phyloP scores from a whole-genome alignment of 2,113 vertebrate species.

The Sminthopsis crassicaudata region DNA sequence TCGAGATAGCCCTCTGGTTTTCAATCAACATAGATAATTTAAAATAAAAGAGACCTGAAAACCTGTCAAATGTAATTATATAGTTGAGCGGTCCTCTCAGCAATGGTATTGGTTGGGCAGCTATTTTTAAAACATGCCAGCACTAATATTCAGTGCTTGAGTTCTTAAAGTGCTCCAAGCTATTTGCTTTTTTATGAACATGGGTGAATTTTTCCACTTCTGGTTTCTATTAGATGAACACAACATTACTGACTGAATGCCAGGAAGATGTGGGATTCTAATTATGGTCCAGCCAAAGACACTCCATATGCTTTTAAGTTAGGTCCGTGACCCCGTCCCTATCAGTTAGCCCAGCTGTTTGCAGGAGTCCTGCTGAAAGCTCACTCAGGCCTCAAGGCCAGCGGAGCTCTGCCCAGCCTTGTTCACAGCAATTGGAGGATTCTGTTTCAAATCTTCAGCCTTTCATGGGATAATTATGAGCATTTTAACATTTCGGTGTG shows the following conservation, averaged over 20 bases:
- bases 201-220: conserved; percentile 69
- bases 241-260: conserved; percentile 63
- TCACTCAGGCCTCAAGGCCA: neutral
- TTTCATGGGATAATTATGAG: conserved; percentile 55
- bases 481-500: conserved; percentile 42
- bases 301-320: conserved; percentile 4
- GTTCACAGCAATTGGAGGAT: conserved; percentile 25
- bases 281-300: conserved; percentile 27
- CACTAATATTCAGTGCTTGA: conserved; percentile 55
- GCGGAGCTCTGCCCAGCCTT: conserved; percentile 14
- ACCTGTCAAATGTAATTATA: conserved; percentile 78
- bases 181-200: conserved; percentile 75
- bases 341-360: conserved; percentile 7
- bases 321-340: neutral
- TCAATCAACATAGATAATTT: conserved; percentile 68
- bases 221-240: conserved; percentile 75
- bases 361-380: conserved; percentile 27
- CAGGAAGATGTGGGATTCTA: conserved; percentile 62
- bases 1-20: conserved; percentile 71
- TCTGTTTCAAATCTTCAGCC: conserved; percentile 46
- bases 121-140: conserved; percentile 77
- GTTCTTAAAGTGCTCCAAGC: conserved; percentile 71
- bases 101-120: conserved; percentile 62
- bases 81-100: conserved; percentile 52
- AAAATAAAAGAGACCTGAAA: conserved; percentile 68